Evolutionary conservation across 2,888 invertebrate genomes (phyloP).

Genomic region (Priapulus caudatus): DNA sequence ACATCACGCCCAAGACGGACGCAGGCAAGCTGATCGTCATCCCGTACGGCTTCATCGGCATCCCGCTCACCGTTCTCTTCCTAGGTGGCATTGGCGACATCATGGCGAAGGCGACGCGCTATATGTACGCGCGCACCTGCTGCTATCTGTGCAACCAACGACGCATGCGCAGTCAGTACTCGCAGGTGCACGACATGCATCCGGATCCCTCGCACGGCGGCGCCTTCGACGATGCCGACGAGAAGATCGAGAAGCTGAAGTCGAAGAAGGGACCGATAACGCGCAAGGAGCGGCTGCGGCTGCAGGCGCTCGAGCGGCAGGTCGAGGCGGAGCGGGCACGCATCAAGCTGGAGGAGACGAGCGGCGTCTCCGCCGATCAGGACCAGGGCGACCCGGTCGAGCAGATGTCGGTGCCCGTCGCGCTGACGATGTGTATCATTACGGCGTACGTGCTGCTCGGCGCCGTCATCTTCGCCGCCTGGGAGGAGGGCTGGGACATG

Average conservation of each 20-base stretch:
- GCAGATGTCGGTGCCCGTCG: slow-evolving; percentile 15
- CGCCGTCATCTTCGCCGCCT: slow-evolving; percentile 15
- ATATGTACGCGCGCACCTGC: slow-evolving; percentile 10
- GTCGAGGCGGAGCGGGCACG: neutral
- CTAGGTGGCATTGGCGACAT: slow-evolving; percentile 17
- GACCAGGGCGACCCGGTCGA: slow-evolving; percentile 9
- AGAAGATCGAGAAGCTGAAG: slow-evolving; percentile 8
- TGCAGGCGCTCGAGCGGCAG: slow-evolving; percentile 4
- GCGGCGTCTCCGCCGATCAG: neutral
- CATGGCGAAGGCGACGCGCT: slow-evolving; percentile 14
- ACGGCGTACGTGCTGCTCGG: slow-evolving; percentile 16
- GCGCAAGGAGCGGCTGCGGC: neutral
- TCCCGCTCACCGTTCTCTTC: slow-evolving; percentile 18
- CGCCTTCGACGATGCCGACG: slow-evolving; percentile 11
- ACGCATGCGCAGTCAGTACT: neutral
- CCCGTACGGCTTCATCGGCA: slow-evolving; percentile 14
- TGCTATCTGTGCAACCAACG: neutral
- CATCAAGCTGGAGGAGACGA: neutral
- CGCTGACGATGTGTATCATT: slow-evolving; percentile 16
- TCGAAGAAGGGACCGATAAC: neutral
- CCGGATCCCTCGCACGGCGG: slow-evolving; percentile 11
- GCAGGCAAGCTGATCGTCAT: slow-evolving; percentile 14
- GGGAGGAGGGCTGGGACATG: slow-evolving; percentile 15
- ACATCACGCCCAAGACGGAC: slow-evolving; percentile 27
- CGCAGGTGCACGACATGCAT: slow-evolving; percentile 2